Evolutionary conservation across 2,113 vertebrate genomes (phyloP).

Genomic region (Hystrix cristata): DNA sequence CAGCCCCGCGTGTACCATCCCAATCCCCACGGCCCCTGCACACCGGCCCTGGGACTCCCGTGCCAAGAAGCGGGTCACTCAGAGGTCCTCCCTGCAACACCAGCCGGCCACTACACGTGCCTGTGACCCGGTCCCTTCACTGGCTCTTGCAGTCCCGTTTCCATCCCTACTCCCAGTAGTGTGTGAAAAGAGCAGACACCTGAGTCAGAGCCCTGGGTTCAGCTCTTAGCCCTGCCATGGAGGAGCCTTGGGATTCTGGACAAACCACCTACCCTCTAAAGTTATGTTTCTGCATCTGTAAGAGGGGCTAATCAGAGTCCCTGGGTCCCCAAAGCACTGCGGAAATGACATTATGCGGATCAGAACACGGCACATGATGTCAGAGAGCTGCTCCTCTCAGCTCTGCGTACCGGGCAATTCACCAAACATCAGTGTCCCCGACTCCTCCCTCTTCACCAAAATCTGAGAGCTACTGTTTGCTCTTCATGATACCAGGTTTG

Average conservation of each 20-base stretch:
- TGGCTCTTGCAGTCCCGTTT: neutral
- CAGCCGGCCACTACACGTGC: neutral
- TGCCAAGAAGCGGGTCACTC: neutral
- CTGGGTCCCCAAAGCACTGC: neutral
- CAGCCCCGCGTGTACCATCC: fast-evolving
- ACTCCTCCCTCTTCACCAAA: neutral
- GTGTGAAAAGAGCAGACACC: neutral
- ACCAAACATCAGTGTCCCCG: fast-evolving
- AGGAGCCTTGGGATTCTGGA: neutral
- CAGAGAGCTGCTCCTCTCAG: neutral
- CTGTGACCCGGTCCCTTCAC: neutral
- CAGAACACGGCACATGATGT: too few species aligned
- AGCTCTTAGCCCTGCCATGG: neutral
- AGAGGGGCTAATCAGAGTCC: neutral
- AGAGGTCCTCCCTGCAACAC: neutral
- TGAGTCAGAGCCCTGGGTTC: neutral
- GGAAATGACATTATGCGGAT: neutral
- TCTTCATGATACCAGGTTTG: neutral
- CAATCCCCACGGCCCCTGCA: neutral
- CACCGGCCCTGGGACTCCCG: neutral
- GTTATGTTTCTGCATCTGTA: neutral
- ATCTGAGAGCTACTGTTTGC: neutral
- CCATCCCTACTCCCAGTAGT: neutral
- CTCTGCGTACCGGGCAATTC: neutral
- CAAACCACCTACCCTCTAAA: neutral